Evolutionary conservation across 2,113 vertebrate genomes (phyloP).

Genomic region (Brachirus orientalis): DNA sequence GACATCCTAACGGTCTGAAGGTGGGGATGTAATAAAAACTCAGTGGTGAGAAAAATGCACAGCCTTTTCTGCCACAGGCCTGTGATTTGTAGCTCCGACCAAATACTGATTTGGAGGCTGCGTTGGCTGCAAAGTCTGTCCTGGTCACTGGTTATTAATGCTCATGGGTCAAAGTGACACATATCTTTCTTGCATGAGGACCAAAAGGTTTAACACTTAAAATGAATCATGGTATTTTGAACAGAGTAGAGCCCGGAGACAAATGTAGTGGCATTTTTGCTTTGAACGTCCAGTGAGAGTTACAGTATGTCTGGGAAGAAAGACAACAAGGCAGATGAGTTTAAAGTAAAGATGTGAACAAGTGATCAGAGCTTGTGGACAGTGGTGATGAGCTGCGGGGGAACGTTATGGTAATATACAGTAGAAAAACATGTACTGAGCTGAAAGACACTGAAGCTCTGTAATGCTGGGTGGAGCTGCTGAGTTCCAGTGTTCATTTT

Average conservation of each 20-base stretch:
- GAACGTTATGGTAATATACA: background rate
- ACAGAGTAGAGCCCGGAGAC: no score
- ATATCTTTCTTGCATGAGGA: conserved; percentile 33
- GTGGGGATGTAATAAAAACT: background rate
- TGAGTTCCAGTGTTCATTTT: no score
- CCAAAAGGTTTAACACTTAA: conserved; percentile 13
- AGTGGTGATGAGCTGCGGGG: background rate
- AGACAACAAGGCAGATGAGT: background rate
- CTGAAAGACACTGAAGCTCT: no score
- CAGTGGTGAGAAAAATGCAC: background rate
- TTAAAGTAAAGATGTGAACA: background rate
- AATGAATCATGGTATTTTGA: background rate
- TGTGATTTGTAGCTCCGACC: conserved; percentile 31
- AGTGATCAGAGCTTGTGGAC: background rate
- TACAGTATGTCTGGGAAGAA: no score
- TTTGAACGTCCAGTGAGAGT: no score
- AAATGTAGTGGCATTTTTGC: no score
- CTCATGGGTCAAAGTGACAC: conserved; percentile 22
- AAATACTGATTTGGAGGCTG: background rate
- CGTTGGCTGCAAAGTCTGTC: conserved; percentile 12
- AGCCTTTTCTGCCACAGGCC: background rate
- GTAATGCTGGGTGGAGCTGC: no score
- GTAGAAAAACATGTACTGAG: no score
- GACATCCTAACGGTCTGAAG: background rate
- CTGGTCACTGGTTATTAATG: conserved; percentile 8